A percentile compares a stretch with the other conserved stretches of the same genome.
These are phyloP conservation scores for Pocillopora meandrina DNA, from an alignment of 92 coral and sea anemone genomes.

Conservation along the genomic window DNA sequence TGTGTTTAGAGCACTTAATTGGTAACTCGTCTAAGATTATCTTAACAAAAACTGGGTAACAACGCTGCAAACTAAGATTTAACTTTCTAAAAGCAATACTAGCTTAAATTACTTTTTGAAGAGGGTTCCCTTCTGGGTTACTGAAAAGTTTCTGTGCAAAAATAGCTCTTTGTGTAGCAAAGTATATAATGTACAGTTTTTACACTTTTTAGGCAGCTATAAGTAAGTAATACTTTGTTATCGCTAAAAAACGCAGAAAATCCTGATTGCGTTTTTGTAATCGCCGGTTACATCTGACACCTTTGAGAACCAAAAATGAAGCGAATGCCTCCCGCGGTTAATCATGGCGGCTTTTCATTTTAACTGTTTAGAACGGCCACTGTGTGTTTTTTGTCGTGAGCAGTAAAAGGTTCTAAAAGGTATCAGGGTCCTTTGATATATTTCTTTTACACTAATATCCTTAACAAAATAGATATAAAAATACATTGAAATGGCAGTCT, in stretches of 20 bases:
- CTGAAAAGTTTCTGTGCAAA: not conserved
- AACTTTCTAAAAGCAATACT: not conserved
- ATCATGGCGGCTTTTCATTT: not conserved
- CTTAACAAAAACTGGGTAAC: too few species aligned
- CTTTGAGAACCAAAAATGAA: slow-evolving; percentile 11
- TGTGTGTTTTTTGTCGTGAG: too few species aligned
- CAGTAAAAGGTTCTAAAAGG: slow-evolving; percentile 1
- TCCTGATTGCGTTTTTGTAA: not conserved
- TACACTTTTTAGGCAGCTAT: slow-evolving; percentile 13
- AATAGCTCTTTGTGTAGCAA: slow-evolving; percentile 37
- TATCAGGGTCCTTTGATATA: not conserved
- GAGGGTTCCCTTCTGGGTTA: not conserved
- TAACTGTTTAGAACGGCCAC: not conserved
- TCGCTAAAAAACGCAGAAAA: not conserved
- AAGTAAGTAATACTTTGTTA: not conserved
- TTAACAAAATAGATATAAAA: not conserved
- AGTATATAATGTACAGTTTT: slow-evolving; percentile 46
- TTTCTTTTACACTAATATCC: not conserved
- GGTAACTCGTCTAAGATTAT: too few species aligned
- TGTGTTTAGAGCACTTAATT: too few species aligned
- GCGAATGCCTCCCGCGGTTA: not conserved
- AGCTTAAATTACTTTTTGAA: not conserved
- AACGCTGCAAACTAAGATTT: not conserved
- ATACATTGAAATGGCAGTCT: not conserved
- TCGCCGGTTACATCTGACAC: not conserved